Conservation (phyloP, 2,888 invertebrate genomes). For the Cristatella mucedo region DNA sequence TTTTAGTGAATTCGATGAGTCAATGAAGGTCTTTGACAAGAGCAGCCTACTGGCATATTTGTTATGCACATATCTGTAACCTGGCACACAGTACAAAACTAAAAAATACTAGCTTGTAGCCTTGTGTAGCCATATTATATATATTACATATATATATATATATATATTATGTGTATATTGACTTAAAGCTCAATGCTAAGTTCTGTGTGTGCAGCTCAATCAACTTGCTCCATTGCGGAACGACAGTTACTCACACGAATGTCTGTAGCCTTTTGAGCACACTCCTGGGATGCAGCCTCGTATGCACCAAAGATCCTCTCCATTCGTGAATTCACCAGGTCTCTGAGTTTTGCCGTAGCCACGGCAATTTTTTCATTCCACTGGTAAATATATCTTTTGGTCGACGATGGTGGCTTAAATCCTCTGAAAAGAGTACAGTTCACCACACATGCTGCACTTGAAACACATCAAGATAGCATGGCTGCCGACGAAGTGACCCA, state of each 20-base stretch:
- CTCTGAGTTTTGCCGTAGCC: slow-evolving; percentile 20
- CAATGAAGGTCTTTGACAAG: too few species aligned
- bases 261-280: slow-evolving; percentile 25
- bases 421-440: slow-evolving; percentile 18
- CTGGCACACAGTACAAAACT: background rate
- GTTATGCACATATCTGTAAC: background rate
- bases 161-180: background rate
- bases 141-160: too few species aligned
- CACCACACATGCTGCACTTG: background rate
- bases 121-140: too few species aligned
- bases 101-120: background rate
- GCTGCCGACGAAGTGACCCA: background rate
- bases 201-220: background rate
- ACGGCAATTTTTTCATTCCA: slow-evolving; percentile 30
- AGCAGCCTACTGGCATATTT: background rate
- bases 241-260: slow-evolving; percentile 21
- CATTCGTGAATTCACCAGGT: slow-evolving; percentile 25
- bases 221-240: background rate
- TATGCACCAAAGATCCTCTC: slow-evolving; percentile 27
- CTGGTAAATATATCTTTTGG: slow-evolving; percentile 29
- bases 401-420: slow-evolving; percentile 29
- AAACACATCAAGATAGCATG: too few species aligned
- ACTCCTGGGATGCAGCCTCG: slow-evolving; percentile 28
- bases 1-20: too few species aligned
- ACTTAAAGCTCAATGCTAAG: too few species aligned